phyloP scores from a whole-genome alignment of 1,140 invertebrate species.

The Papilio polytes region DNA sequence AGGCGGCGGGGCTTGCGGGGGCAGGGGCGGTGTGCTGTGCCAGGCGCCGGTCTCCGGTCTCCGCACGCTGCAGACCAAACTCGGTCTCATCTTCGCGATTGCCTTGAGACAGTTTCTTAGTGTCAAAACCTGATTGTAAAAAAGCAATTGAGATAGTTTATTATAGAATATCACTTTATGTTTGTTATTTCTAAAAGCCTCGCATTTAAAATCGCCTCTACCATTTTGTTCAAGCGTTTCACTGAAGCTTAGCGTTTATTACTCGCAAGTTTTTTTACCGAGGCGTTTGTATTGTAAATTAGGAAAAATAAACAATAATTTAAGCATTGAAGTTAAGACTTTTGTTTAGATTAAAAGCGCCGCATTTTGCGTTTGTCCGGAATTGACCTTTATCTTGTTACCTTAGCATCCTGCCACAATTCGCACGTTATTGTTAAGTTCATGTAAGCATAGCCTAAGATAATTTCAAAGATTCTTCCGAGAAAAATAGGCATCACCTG shows the following conservation, averaged over 20 bases:
- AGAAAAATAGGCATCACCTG: neutral
- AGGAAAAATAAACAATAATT: neutral
- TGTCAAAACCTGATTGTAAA: slow-evolving; percentile 83
- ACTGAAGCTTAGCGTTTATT: slow-evolving; percentile 13
- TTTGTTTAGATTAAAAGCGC: neutral
- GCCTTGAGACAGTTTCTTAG: slow-evolving; percentile 83
- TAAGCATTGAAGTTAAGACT: neutral
- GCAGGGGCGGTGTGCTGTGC: slow-evolving; percentile 72
- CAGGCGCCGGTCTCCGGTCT: slow-evolving; percentile 85
- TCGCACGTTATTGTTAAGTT: slow-evolving; percentile 12
- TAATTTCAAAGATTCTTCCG: neutral
- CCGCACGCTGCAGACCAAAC: slow-evolving; percentile 90
- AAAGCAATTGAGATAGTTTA: slow-evolving; percentile 5
- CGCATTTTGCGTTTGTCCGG: neutral
- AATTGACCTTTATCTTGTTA: neutral
- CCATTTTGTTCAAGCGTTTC: slow-evolving; percentile 9
- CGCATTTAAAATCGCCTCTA: neutral
- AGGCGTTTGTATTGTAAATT: neutral
- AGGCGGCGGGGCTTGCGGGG: slow-evolving; percentile 59
- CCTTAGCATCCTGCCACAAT: neutral
- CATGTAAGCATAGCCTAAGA: slow-evolving; percentile 3
- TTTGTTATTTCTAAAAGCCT: slow-evolving; percentile 6
- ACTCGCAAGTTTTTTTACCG: neutral
- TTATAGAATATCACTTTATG: neutral
- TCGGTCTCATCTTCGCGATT: slow-evolving; percentile 89